Evolutionary conservation across 2,797 vertebrate genomes (phyloP).

Genomic region (Phalanger gymnotis): DNA sequence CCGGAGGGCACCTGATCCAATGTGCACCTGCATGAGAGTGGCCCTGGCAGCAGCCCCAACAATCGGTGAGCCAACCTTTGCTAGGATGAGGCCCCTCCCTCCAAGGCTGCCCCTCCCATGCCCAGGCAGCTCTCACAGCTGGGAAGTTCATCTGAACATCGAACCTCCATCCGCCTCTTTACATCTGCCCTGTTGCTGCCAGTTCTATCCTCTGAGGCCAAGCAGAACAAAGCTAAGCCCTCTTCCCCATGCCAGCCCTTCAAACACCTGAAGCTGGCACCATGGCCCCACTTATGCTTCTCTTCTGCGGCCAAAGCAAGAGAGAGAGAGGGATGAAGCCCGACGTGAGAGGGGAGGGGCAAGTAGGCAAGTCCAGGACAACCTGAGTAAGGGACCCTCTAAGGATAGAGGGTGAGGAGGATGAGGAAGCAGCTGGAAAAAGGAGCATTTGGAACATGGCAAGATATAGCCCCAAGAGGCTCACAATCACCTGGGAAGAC

Average conservation of each 20-base stretch:
- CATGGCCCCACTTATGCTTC: neutral
- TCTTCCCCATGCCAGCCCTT: neutral
- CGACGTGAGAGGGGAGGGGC: neutral
- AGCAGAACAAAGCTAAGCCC: neutral
- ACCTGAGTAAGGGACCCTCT: neutral
- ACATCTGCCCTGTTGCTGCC: rapidly evolving
- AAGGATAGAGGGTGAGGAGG: neutral
- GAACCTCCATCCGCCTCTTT: neutral
- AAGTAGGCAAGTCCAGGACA: neutral
- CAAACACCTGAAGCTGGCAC: neutral
- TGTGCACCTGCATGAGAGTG: neutral
- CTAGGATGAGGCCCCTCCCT: neutral
- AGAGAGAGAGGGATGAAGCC: neutral
- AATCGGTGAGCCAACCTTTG: neutral
- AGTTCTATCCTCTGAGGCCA: neutral
- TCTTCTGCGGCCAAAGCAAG: neutral
- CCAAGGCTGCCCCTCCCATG: neutral
- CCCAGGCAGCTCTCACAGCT: neutral
- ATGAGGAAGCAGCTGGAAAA: too few species aligned
- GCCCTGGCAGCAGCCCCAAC: neutral
- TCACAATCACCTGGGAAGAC: neutral
- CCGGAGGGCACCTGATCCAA: neutral
- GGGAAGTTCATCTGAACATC: neutral
- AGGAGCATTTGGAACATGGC: neutral
- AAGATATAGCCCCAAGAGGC: neutral